Base-by-base conservation (phyloP, 2,888 invertebrate genomes). In the Tenodera sinensis region DNA sequence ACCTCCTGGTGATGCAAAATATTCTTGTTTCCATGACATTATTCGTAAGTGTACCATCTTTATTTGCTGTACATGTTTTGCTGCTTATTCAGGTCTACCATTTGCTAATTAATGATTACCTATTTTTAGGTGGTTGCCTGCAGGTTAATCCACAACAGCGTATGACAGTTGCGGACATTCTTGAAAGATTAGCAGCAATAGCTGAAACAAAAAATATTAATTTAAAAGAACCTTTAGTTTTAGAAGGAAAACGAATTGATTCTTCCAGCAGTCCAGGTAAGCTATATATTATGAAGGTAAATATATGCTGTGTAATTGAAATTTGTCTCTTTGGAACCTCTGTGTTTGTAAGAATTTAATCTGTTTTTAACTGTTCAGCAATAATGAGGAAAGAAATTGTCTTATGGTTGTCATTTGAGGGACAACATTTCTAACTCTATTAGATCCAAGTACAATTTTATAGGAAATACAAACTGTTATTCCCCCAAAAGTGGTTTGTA, bases 121-220 rank as follows among this genome's bases (percentile, higher is more conserved):
- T 4, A 71, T 28, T 71, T 86, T 91, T 94, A 95, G 96, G 94
- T 93, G 97, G 97, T 89, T 97, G 97, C 92, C 94, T 98, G 90
- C 95, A 96, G 92, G 95, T 96, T 85, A 97, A 98, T 93, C 99
- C 99, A 3, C 95, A 95, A 88, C 95, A 97, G 91, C 95, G 99
- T 91, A 94, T 98, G 91, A 95, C 95, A 88, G 96, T 99, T 89
- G 95, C 96, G 90, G 96, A 96, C 92, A 94, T 99, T 89, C 94
- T 98, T 92, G 98, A 98, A 92, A 95, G 97, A 91, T 93, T 99
- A 91, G 98, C 97, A 89, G 97, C 98, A 89, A 96, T 99, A 91
- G 97, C 98, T 1, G 97, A 98, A 93, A 96, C 97, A 89, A 96
- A 96, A 93, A 96, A 96, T 91, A 96, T 98, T 94, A 96, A 97